phyloP scores from a whole-genome alignment of 2,888 invertebrate species.

The Cryptops parisi region DNA sequence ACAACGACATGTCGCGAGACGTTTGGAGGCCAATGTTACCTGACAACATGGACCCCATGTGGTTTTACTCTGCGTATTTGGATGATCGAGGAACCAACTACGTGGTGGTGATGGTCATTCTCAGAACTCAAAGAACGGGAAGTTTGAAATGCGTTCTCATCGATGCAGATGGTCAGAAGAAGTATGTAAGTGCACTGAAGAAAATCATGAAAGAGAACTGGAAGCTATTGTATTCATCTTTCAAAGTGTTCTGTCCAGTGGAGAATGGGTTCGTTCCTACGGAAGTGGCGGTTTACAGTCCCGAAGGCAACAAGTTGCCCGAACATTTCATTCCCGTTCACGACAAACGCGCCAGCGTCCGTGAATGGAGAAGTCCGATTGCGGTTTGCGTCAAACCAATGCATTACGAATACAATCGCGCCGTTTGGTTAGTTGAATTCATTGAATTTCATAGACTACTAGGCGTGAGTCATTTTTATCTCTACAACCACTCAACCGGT shows the following conservation, averaged over 20 bases:
- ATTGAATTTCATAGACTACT: conserved; percentile 35
- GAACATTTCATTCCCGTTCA: neutral
- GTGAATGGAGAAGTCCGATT: conserved; percentile 6
- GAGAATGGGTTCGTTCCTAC: too few species aligned
- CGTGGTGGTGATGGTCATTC: neutral
- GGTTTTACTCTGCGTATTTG: neutral
- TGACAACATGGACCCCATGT: neutral
- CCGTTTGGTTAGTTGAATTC: conserved; percentile 37
- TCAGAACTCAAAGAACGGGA: neutral
- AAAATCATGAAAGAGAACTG: neutral
- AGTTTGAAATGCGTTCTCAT: neutral
- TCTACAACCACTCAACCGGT: conserved; percentile 34
- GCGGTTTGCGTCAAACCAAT: conserved; percentile 33
- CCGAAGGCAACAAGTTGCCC: neutral
- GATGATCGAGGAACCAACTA: neutral
- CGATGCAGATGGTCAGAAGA: neutral
- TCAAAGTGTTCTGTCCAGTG: neutral
- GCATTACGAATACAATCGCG: conserved; percentile 33
- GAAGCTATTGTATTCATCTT: neutral
- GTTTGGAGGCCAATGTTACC: neutral
- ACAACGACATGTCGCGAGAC: neutral
- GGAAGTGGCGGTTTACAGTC: neutral
- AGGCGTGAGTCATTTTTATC: conserved; percentile 36
- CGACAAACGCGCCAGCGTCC: neutral
- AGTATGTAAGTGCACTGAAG: neutral